Evolutionary conservation across 2,797 vertebrate species (phyloP).

Genomic region (Sardinella longiceps): DNA sequence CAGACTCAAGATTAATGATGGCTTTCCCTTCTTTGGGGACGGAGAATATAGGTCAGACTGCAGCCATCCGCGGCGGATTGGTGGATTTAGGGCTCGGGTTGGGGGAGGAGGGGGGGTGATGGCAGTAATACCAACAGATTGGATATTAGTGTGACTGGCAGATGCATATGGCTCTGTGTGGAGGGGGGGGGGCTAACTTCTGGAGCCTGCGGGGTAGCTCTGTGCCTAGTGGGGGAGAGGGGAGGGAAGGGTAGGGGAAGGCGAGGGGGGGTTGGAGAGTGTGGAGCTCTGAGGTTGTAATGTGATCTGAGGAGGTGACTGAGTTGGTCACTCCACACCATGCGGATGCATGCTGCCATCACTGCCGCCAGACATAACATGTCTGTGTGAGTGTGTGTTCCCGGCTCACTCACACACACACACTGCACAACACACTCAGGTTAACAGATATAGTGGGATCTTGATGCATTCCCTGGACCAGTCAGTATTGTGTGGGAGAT

Average conservation of each 20-base stretch:
- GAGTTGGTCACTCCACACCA: neutral
- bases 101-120: neutral
- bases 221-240: neutral
- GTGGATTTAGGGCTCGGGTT: neutral
- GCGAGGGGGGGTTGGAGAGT: neutral
- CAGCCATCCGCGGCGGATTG: neutral
- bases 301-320: neutral
- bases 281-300: neutral
- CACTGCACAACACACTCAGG: no score
- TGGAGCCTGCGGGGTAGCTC: neutral
- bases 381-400: no score
- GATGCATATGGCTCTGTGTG: neutral
- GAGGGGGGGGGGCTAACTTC: neutral
- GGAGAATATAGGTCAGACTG: slow-evolving; percentile 9
- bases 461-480: no score
- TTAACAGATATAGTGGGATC: no score
- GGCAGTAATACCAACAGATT: neutral
- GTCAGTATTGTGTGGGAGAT: no score
- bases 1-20: neutral
- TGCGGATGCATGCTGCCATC: neutral
- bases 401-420: no score
- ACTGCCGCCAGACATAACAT: neutral
- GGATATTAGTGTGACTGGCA: slow-evolving; percentile 5
- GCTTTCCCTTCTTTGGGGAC: slow-evolving; percentile 11
- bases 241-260: neutral